Evolutionary conservation across 1,140 invertebrate species (phyloP).

Genomic region (Aphelenchoides fujianensis): DNA sequence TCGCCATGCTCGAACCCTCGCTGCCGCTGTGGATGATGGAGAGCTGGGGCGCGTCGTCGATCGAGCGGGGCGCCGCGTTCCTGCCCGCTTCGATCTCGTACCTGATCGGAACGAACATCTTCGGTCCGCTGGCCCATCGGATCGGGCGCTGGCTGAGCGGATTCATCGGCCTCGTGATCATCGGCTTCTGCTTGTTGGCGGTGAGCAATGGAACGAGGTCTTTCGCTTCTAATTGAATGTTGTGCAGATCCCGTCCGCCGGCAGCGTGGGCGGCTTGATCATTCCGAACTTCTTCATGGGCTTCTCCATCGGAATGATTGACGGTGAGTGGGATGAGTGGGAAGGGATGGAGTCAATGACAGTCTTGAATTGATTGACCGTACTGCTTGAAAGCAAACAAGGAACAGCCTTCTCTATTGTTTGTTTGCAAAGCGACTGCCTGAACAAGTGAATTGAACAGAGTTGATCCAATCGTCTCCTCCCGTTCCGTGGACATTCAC

Average conservation of each 20-base stretch:
- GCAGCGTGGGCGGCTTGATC: slow-evolving; percentile 81
- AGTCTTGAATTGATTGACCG: too few species aligned
- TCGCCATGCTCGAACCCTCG: slow-evolving; percentile 94
- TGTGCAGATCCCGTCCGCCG: slow-evolving; percentile 86
- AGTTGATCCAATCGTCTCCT: too few species aligned
- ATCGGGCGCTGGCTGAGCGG: slow-evolving; percentile 95
- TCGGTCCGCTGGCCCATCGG: slow-evolving; percentile 90
- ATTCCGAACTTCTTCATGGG: slow-evolving; percentile 92
- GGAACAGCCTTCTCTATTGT: too few species aligned
- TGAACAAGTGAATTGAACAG: too few species aligned
- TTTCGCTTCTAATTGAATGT: slow-evolving; percentile 3
- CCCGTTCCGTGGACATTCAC: too few species aligned
- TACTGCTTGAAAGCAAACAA: too few species aligned
- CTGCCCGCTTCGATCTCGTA: slow-evolving; percentile 93
- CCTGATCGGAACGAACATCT: slow-evolving; percentile 94
- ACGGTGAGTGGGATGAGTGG: too few species aligned
- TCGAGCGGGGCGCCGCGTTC: slow-evolving; percentile 82
- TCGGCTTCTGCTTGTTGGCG: slow-evolving; percentile 82
- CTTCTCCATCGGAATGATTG: slow-evolving; percentile 79
- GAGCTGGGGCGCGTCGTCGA: slow-evolving; percentile 84
- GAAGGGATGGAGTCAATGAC: too few species aligned
- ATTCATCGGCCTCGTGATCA: slow-evolving; percentile 86
- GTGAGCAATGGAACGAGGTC: slow-evolving; percentile 65
- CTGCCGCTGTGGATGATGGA: slow-evolving; percentile 98
- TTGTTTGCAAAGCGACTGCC: too few species aligned